Conservation (phyloP, 2,888 invertebrate genomes). For the Nymphalis polychloros region DNA sequence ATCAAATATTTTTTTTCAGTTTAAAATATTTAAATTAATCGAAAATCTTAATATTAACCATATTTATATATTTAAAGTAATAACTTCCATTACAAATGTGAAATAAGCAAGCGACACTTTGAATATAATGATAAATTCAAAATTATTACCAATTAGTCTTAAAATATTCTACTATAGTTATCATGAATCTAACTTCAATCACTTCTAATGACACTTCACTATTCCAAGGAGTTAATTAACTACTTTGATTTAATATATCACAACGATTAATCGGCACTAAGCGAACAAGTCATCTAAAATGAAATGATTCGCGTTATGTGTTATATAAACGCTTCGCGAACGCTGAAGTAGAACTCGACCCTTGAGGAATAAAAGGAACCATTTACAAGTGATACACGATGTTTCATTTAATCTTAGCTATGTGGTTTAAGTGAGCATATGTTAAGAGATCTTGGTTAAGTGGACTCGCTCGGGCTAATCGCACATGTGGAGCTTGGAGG, state of each 20-base stretch:
- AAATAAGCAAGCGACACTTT: too few relatives aligned
- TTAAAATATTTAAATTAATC: too few relatives aligned
- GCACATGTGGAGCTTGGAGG: conserved; percentile 47
- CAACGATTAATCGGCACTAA: conserved; percentile 33
- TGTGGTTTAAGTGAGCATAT: conserved; percentile 39
- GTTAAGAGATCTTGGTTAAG: conserved; percentile 49
- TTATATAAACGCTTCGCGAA: conserved; percentile 48
- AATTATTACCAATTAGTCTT: conserved; percentile 34
- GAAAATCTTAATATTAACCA: too few relatives aligned
- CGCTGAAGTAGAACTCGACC: conserved; percentile 46
- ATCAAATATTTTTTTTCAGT: too few relatives aligned
- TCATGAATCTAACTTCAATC: conserved; percentile 34
- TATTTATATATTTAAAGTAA: too few relatives aligned
- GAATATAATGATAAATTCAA: neutral
- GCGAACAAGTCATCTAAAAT: conserved; percentile 54
- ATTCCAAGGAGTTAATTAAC: neutral
- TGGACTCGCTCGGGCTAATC: conserved; percentile 43
- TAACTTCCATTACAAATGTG: too few relatives aligned
- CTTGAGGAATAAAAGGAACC: conserved; percentile 37
- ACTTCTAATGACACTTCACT: conserved; percentile 23
- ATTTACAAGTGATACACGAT: conserved; percentile 43
- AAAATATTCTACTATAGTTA: conserved; percentile 34
- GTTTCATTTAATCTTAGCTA: conserved; percentile 34
- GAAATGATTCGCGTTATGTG: conserved; percentile 47
- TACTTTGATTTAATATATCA: neutral